Evolutionary conservation across 2,113 vertebrate species (phyloP).

Genomic region (Mesembrinibis cayennensis): DNA sequence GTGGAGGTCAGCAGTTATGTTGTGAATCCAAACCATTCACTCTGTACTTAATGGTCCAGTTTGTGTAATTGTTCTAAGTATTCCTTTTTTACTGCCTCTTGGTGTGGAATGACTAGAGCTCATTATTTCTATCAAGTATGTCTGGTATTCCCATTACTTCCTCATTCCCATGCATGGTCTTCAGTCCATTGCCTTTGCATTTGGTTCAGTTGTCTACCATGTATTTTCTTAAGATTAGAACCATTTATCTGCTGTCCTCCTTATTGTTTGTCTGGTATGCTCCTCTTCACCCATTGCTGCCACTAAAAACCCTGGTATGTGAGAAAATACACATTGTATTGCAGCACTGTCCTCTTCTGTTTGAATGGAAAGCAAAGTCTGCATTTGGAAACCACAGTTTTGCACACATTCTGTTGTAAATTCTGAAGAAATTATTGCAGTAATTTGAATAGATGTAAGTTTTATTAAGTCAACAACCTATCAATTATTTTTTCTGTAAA

Average conservation of each 20-base stretch:
- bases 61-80: not conserved
- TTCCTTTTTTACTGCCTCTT: not conserved
- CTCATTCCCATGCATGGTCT: not conserved
- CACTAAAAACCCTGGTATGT: not conserved
- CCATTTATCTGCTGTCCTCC: not conserved
- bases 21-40: not conserved
- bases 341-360: not conserved
- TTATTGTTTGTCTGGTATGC: not conserved
- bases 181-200: not conserved
- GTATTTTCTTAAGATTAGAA: not conserved
- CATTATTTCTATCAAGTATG: not conserved
- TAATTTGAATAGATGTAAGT: not conserved
- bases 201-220: not conserved
- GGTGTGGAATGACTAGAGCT: not conserved
- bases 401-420: not conserved
- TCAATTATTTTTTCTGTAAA: not conserved
- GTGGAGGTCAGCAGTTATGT: not conserved
- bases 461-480: not conserved
- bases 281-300: not conserved
- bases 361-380: not conserved
- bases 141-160: not conserved
- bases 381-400: not conserved
- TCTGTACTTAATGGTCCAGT: not conserved
- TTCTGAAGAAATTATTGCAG: not conserved
- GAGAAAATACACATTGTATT: not conserved